Percentiles rank a stretch among this genome's conserved stretches.
Evolutionary conservation across 1,140 invertebrate genomes (phyloP).

Genomic region (Bombus huntii): DNA sequence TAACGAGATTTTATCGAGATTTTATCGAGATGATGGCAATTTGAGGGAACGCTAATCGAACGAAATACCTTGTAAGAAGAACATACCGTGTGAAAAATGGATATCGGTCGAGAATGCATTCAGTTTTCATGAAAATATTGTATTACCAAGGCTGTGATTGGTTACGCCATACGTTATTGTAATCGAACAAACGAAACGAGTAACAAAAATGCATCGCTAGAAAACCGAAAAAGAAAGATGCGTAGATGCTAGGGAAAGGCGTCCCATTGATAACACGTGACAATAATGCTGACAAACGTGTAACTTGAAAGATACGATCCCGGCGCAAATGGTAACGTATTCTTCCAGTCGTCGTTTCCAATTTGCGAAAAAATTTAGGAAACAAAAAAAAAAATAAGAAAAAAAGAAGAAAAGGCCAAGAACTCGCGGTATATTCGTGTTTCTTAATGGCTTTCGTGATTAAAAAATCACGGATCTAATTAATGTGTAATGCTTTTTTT

Average conservation of each 20-base stretch:
- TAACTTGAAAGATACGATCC: not conserved
- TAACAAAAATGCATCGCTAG: not conserved
- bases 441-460: slow-evolving; percentile 9
- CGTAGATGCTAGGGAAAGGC: not conserved
- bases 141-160: not conserved
- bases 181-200: not conserved
- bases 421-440: slow-evolving; percentile 37
- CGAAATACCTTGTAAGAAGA: not conserved
- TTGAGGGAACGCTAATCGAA: not conserved
- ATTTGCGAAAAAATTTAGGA: slow-evolving; percentile 1
- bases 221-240: not conserved
- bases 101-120: slow-evolving; percentile 27
- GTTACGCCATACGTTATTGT: slow-evolving; percentile 6
- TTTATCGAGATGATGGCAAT: no score
- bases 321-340: not conserved
- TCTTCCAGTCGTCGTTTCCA: slow-evolving; percentile 16
- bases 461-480: not conserved
- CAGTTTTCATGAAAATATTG: not conserved
- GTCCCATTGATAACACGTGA: not conserved
- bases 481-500: slow-evolving; percentile 37
- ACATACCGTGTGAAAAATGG: not conserved
- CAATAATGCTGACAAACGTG: not conserved
- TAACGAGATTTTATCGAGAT: no score
- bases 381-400: no score
- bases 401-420: slow-evolving; percentile 6